phyloP scores from a whole-genome alignment of 2,888 invertebrate genomes.

The Alviniconcha strummeri region DNA sequence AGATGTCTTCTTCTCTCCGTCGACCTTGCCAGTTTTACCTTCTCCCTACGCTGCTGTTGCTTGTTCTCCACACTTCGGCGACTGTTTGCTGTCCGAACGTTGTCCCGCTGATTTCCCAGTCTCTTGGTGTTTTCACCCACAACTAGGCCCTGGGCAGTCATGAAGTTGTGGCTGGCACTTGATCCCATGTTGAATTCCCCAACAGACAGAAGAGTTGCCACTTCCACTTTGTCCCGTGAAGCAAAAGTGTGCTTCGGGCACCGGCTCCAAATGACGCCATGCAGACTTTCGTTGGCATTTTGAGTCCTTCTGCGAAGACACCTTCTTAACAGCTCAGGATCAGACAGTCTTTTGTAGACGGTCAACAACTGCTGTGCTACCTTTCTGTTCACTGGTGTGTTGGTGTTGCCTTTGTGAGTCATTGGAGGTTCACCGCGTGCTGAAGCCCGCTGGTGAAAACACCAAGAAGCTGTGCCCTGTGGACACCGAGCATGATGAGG shows the following conservation, averaged over 20 bases:
- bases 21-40: neutral
- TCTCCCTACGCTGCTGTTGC: neutral
- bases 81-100: neutral
- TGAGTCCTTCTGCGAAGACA: no score
- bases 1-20: neutral
- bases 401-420: neutral
- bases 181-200: constrained; percentile 12
- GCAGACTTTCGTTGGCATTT: no score
- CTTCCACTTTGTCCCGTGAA: no score
- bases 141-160: constrained; percentile 6
- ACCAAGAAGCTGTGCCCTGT: neutral
- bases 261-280: neutral
- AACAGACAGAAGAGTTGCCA: no score
- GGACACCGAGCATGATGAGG: neutral
- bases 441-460: neutral
- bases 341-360: neutral
- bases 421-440: neutral
- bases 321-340: no score
- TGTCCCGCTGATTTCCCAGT: neutral
- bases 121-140: neutral
- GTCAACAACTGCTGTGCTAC: neutral
- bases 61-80: neutral
- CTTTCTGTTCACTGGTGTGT: neutral
- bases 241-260: no score
- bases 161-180: neutral